These are phyloP conservation scores for Halocynthia aurantium DNA, from an alignment of 23 tunicate species.

Conservation along the genomic window DNA sequence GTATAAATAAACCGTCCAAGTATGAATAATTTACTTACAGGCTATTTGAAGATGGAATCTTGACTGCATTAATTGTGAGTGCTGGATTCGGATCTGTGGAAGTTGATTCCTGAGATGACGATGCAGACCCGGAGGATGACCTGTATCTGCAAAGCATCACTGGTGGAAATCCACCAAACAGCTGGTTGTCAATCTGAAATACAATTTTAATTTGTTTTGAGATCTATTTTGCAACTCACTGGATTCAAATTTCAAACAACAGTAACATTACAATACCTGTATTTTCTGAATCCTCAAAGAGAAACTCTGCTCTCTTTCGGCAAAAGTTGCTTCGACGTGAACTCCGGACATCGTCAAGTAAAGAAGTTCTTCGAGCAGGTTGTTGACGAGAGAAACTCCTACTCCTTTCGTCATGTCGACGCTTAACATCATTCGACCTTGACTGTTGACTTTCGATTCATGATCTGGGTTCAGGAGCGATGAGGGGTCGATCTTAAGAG, in stretches of 20 bases:
- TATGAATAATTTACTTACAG: background rate
- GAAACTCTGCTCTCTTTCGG: constrained; percentile 30
- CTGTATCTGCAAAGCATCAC: constrained; percentile 43
- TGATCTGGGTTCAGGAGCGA: background rate
- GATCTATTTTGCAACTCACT: background rate
- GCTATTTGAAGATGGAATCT: constrained; percentile 19
- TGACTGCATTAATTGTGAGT: constrained; percentile 15
- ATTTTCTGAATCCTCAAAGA: constrained; percentile 54
- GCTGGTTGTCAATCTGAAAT: constrained; percentile 77
- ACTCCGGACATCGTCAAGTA: constrained; percentile 84
- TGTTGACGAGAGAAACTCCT: constrained; percentile 80
- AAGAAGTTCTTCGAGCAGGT: constrained; percentile 76
- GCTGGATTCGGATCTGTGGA: constrained; percentile 34
- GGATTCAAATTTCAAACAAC: background rate
- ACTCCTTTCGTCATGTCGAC: constrained; percentile 37
- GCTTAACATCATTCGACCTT: background rate
- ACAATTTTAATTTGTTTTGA: background rate
- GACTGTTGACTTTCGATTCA: background rate
- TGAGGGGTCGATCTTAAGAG: constrained; percentile 14
- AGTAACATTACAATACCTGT: constrained; percentile 38
- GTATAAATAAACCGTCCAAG: too few species aligned
- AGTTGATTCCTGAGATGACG: constrained; percentile 6
- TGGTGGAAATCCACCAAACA: constrained; percentile 48
- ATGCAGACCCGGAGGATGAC: background rate
- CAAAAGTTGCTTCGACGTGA: constrained; percentile 26